Evolutionary conservation across 2,797 vertebrate genomes (phyloP).

Genomic region (Periparus ater): DNA sequence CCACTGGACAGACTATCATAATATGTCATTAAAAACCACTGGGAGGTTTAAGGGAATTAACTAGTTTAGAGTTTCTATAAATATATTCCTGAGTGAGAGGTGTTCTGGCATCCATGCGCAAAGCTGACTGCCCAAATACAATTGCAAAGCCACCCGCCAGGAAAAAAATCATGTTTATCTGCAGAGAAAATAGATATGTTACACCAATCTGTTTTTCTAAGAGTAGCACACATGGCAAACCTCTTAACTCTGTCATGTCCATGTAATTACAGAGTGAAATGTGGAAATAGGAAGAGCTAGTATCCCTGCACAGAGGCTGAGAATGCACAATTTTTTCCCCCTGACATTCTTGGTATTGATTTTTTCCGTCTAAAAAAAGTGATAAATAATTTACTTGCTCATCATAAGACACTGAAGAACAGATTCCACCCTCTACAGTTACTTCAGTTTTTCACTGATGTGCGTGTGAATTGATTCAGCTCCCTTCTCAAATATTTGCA

Average conservation of each 20-base stretch:
- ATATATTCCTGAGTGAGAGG: conserved; percentile 41
- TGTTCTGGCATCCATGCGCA: conserved; percentile 47
- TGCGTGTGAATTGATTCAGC: not conserved
- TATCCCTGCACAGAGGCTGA: not conserved
- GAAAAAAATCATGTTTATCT: conserved; percentile 51
- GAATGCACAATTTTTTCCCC: not conserved
- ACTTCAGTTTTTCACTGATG: not conserved
- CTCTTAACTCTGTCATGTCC: conserved; percentile 39
- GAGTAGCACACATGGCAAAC: not conserved
- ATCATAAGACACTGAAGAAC: not conserved
- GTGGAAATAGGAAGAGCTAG: not conserved
- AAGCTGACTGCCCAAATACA: conserved; percentile 37
- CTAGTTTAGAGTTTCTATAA: conserved; percentile 64
- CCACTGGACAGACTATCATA: not conserved
- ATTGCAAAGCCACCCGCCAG: conserved; percentile 18
- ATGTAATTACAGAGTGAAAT: not conserved
- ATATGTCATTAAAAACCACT: conserved; percentile 33
- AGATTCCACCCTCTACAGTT: not conserved
- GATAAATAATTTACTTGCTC: not conserved
- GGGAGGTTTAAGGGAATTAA: conserved; percentile 54
- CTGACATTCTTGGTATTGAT: not conserved
- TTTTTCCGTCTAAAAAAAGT: not conserved
- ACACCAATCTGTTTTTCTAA: conserved; percentile 1
- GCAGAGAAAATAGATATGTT: conserved; percentile 47
- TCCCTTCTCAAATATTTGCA: not conserved